Conservation (phyloP, 1,140 invertebrate species). For the Penaeus japonicus region DNA sequence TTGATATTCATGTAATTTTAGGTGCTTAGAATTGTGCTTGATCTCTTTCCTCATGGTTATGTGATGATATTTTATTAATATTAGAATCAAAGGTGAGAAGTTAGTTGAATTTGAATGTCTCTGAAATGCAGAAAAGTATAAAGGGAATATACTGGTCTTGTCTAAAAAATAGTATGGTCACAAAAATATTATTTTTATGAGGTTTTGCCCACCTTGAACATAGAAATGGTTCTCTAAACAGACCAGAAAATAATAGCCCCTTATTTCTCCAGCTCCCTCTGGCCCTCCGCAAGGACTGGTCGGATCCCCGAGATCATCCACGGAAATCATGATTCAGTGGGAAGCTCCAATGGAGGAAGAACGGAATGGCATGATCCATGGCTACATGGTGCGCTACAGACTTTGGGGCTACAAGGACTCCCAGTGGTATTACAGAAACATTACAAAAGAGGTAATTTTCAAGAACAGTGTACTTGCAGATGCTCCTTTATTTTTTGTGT, state of each 20-base stretch:
- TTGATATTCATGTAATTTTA: constrained; percentile 25
- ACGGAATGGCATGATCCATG: constrained; percentile 92
- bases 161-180: no score
- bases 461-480: no score
- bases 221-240: no score
- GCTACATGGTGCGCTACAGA: constrained; percentile 91
- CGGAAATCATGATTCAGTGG: constrained; percentile 97
- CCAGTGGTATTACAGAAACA: constrained; percentile 87
- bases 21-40: no score
- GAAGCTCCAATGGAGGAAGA: constrained; percentile 91
- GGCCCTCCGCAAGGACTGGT: constrained; percentile 89
- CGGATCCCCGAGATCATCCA: constrained; percentile 88
- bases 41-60: no score
- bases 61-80: no score
- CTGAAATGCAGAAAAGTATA: no score
- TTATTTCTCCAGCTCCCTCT: constrained; percentile 75
- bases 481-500: background rate
- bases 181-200: background rate
- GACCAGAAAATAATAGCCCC: no score
- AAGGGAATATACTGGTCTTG: no score
- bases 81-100: no score
- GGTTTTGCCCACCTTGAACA: background rate
- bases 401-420: constrained; percentile 87
- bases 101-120: no score
- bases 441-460: constrained; percentile 79